Evolutionary conservation across 2,797 vertebrate species (phyloP).

Genomic region (Synaphobranchus kaupii): DNA sequence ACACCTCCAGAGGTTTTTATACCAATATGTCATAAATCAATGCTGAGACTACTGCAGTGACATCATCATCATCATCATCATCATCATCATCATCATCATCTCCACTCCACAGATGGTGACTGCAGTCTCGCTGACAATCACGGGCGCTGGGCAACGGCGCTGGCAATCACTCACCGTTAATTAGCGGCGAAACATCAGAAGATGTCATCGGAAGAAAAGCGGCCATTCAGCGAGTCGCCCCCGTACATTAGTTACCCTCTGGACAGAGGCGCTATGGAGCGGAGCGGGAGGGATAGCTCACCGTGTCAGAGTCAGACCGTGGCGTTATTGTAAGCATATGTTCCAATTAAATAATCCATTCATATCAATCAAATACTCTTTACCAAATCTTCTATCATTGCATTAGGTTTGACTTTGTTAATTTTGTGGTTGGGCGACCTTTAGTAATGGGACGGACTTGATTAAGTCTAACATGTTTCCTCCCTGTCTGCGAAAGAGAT

Average conservation of each 20-base stretch:
- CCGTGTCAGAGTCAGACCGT: conserved; percentile 13
- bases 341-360: conserved; percentile 46
- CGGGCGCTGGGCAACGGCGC: background rate
- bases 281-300: background rate
- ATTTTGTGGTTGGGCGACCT: conserved; percentile 27
- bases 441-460: conserved; percentile 30
- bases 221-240: background rate
- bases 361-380: conserved; percentile 34
- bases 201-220: background rate
- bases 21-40: background rate
- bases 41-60: conserved; percentile 11
- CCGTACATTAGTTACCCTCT: conserved; percentile 19
- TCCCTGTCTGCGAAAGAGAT: background rate
- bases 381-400: conserved; percentile 27
- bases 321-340: conserved; percentile 28
- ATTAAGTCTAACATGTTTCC: conserved; percentile 26
- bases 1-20: background rate
- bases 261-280: conserved; percentile 15
- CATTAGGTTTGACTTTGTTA: conserved; percentile 22
- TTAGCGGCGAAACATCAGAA: background rate
- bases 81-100: conserved; percentile 26
- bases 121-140: background rate
- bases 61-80: conserved; percentile 22
- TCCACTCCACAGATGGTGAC: background rate
- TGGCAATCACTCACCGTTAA: background rate